Conservation (phyloP, 2,113 vertebrate genomes). For the Perccottus glenii region DNA sequence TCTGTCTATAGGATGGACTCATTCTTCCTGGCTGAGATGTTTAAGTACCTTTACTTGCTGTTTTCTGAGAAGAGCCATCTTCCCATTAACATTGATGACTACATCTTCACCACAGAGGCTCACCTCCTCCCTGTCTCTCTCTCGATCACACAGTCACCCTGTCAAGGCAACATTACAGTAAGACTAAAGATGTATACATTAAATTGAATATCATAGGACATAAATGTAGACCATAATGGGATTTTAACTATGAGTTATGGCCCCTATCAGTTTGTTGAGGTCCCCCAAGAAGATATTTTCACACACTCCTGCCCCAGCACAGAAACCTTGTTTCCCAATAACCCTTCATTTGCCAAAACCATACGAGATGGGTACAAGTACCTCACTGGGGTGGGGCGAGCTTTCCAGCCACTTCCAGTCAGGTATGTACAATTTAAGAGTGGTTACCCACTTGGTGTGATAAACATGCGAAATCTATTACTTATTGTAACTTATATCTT, state of each 20-base stretch:
- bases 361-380: constrained; percentile 84
- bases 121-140: constrained; percentile 95
- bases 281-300: constrained; percentile 72
- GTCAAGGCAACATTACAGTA: constrained; percentile 75
- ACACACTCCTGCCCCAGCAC: constrained; percentile 81
- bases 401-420: constrained; percentile 66
- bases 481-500: background rate
- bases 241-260: background rate
- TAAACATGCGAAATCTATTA: background rate
- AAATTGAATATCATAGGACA: background rate
- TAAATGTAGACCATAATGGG: background rate
- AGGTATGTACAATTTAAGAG: constrained; percentile 47
- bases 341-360: constrained; percentile 82
- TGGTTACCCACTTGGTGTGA: background rate
- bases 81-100: constrained; percentile 94
- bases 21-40: constrained; percentile 99
- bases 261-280: constrained; percentile 40
- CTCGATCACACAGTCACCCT: constrained; percentile 82
- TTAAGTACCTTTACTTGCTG: constrained; percentile 96
- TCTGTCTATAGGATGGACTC: constrained; percentile 91
- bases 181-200: constrained; percentile 15
- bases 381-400: constrained; percentile 79
- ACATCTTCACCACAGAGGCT: constrained; percentile 97
- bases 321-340: constrained; percentile 83
- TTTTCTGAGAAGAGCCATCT: constrained; percentile 95